Conservation (phyloP, 2,113 vertebrate genomes). For the Anoplopoma fimbria region DNA sequence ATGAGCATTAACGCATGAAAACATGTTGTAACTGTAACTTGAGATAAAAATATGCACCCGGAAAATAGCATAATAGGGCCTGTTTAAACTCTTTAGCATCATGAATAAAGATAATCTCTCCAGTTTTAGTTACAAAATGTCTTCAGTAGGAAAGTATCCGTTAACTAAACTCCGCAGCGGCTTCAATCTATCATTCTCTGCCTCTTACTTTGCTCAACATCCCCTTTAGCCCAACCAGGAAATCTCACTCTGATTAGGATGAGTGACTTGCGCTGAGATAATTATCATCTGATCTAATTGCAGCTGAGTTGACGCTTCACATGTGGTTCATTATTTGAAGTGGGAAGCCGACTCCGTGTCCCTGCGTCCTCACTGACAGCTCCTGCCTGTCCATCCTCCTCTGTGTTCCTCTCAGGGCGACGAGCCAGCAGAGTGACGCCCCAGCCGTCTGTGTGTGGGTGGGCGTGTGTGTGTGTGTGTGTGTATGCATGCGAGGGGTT, state of each 20-base stretch:
- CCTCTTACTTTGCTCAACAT: neutral
- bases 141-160: neutral
- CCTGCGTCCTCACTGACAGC: conserved; percentile 46
- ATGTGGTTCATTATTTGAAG: conserved; percentile 62
- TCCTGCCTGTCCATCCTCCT: conserved; percentile 60
- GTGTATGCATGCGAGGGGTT: neutral
- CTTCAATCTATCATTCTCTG: neutral
- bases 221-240: neutral
- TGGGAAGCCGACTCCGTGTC: conserved; percentile 41
- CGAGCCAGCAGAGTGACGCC: conserved; percentile 26
- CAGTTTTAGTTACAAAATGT: too few species aligned
- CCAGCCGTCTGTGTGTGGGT: conserved; percentile 33
- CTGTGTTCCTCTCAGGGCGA: conserved; percentile 11
- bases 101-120: too few species aligned
- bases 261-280: conserved; percentile 57
- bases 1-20: too few species aligned
- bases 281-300: conserved; percentile 68
- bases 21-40: too few species aligned
- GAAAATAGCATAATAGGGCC: too few species aligned
- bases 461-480: neutral
- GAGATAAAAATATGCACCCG: too few species aligned
- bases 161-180: neutral
- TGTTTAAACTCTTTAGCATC: neutral
- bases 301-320: conserved; percentile 56
- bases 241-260: conserved; percentile 40